phyloP scores from a whole-genome alignment of 2,888 invertebrate genomes.

The Rhabditoides inermis region DNA sequence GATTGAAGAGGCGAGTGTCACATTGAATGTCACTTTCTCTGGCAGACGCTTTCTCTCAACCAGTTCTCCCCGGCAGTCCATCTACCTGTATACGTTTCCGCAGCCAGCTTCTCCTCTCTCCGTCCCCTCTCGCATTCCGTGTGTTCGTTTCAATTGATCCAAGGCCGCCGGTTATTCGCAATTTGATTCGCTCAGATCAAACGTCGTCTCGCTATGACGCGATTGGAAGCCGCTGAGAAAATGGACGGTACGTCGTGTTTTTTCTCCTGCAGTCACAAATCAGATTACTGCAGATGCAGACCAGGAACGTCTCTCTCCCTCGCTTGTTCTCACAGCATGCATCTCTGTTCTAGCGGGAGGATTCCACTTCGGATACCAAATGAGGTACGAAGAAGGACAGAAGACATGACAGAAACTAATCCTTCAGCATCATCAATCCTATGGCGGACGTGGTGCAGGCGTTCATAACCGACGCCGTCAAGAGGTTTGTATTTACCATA shows the following conservation, averaged over 20 bases:
- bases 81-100: slow-evolving; percentile 6
- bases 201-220: too few relatives aligned
- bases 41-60: slow-evolving; percentile 1
- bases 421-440: slow-evolving; percentile 41
- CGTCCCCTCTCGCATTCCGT: slow-evolving; percentile 2
- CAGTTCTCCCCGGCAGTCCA: neutral
- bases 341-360: slow-evolving; percentile 31
- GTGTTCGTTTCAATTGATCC: neutral
- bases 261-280: neutral
- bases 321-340: slow-evolving; percentile 22
- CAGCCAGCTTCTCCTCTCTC: neutral
- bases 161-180: slow-evolving; percentile 6
- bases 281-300: neutral
- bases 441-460: slow-evolving; percentile 34
- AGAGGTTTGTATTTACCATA: slow-evolving; percentile 8
- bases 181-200: slow-evolving; percentile 6
- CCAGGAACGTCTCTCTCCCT: slow-evolving; percentile 2
- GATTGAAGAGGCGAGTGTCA: slow-evolving; percentile 2
- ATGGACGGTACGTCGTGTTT: too few relatives aligned
- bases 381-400: too few relatives aligned
- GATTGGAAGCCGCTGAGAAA: too few relatives aligned
- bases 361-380: slow-evolving; percentile 44
- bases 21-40: neutral
- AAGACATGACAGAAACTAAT: too few relatives aligned
- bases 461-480: slow-evolving; percentile 23